Base-by-base conservation (phyloP, 2,113 vertebrate genomes). In the Procapra przewalskii region DNA sequence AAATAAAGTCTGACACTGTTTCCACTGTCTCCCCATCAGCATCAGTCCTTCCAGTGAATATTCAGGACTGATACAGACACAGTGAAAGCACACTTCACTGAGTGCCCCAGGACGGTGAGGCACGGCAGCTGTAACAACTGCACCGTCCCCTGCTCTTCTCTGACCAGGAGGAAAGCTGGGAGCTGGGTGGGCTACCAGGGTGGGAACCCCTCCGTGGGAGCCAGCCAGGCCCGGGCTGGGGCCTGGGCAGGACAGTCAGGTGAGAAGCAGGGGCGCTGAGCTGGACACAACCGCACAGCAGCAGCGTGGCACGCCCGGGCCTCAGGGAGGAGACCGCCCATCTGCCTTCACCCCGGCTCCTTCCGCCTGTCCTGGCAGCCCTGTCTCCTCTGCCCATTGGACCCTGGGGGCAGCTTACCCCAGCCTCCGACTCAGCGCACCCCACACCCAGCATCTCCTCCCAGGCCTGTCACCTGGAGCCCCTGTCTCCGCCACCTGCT, bases 261-360 rank as follows among this genome's bases (percentile, higher is more conserved):
- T 11, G 23, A 27, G 23, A 36, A 11, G 27, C 11, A 3, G 48
- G 21, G 50, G 2, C 9, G 2, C 2, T 9, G 43, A 7, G 59
- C 7, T 6, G 16, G 5, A 14, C 14, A 29, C 17, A 3, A 0
- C 17, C 16, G 29, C 8, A 25, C 25, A 36, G 31, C 1, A 2
- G 29, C 36, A 16, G 16, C 1, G 5, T 1, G 8, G 14, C 1
- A 1, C 0, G 0, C 33, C 43, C 57, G 21, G 64, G 52, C 8
- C 21, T 17, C 2, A 1, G 36, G 5, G 36, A 25, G 29, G 33
- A 36, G 17, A 15, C 25, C 7, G 6, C 23, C 31, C 27, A 2
- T 3, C 55, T 31, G 19, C 16, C 7, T 55, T 57, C 54, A 10
- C 31, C 3, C 55, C 3, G 29, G 55, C 4, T 43, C 21, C 8